Evolutionary conservation across 2,113 vertebrate species (phyloP), one percentile per base, ranked within the genome.

Genomic region (Nymphicus hollandicus): DNA sequence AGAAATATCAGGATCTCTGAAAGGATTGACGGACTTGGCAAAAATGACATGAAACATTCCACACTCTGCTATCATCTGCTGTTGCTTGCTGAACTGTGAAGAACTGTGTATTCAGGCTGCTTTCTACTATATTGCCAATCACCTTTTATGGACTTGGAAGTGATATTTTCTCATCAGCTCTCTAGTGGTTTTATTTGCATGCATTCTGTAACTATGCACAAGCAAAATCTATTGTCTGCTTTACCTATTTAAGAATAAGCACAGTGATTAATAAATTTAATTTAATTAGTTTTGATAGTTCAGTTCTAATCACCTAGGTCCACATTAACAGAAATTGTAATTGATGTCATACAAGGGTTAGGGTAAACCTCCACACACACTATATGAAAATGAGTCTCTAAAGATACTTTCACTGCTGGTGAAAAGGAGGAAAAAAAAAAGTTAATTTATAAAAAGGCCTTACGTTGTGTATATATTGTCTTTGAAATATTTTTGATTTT

Each of bases 401-500:
- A 97, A 97, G 96, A 97, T 81, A 96, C 91, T 97, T 98, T 97
- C 90, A 97, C 96, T 97, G 96, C 95, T 97, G 94, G 96, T 97
- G 97, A 97, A 97, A 97, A 96, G 90, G 77, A 46, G 46, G 86
- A 97, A 89, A 96, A 97, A 93, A 95, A 94, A 97, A 86, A 41
- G 13, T 96, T 97, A 98, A 98, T 97, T 96, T 98, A 98, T 98
- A 97, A 98, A 96, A 98, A 98, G 96, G 98, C 98, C 98, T 98
- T 98, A 98, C 94, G 97, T 96, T 85, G 65, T 98, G 97, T 97
- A 98, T 56, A 98, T 91, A 83, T 95, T 97, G 96, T 98, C 98
- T 98, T 98, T 98, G 79, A 98, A 98, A 98, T 98, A 98, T 97
- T 98, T 98, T 97, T 98, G 98, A 98, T 98, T 93, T 98, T 97